Base-by-base conservation (phyloP, 2,113 vertebrate genomes). In the Callaeas wilsoni region DNA sequence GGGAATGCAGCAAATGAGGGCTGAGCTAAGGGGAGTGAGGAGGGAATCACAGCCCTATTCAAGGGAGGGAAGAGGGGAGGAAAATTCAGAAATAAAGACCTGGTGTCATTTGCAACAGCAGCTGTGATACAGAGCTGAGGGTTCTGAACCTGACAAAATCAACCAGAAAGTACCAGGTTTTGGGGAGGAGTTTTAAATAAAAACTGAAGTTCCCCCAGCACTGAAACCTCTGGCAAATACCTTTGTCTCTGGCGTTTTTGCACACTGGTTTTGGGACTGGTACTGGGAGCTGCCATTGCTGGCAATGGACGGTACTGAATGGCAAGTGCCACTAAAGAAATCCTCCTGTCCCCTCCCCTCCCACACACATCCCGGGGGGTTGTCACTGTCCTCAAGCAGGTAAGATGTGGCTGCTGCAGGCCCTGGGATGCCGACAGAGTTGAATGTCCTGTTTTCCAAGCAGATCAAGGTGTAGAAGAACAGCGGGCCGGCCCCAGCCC, bases 281-380 rank as follows among this genome's bases (percentile, higher is more conserved):
- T 1, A 4, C 49, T 27, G n/a, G 82, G 89, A n/a, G 60, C 33
- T 30, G 87, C 96, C 93, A 70, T 95, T 97, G 96, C 96, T 93
- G 96, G 96, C 94, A 80, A 71, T 96, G 90, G 95, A 67, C 2
- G 26, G 77, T 21, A 47, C 84, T 16, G 67, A 64, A 33, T 1
- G 46, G 87, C 84, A 11, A 65, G 20, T 62, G 91, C 82, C 59
- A 20, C 55, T 41, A 4, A 27, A 3, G 30, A 8, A 37, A 10
- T 11, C 37, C 52, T 25, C 8, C 1, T 2, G 29, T 35, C 60
- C 86, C 69, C 55, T 65, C 15, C 44, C 33, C 27, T 39, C 13
- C 21, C 55, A 55, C 5, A 12, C 63, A 19, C 47, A 35, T 4
- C 63, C 55, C 10, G 10, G 16, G 35, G 52, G 32, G 41, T 6